Conservation (phyloP, 2,797 vertebrate species). For the Botia almorhae region DNA sequence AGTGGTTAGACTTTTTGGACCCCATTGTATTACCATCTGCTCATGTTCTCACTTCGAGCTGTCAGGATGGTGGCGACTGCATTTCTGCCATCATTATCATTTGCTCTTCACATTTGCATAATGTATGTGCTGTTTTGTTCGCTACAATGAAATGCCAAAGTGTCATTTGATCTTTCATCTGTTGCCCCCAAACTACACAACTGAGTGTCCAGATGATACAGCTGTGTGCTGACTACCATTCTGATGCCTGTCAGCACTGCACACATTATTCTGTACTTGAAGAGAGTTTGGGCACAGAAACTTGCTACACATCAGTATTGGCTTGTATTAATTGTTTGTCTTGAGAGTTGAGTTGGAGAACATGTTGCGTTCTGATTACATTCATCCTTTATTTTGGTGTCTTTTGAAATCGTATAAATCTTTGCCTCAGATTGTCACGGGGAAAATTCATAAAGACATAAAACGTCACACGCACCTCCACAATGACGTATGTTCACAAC, state of each 20-base stretch:
- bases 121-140: not conserved
- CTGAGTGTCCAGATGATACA: constrained; percentile 39
- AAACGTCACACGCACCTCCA: not conserved
- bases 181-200: constrained; percentile 2
- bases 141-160: constrained; percentile 14
- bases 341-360: not conserved
- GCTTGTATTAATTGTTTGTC: not conserved
- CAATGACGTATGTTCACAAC: not conserved
- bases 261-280: constrained; percentile 9
- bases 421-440: not conserved
- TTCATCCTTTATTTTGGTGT: not conserved
- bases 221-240: constrained; percentile 25
- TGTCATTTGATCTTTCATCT: constrained; percentile 15
- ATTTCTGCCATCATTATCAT: constrained; percentile 26
- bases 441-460: not conserved
- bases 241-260: constrained; percentile 26
- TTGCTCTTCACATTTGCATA: constrained; percentile 2
- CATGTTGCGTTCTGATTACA: not conserved
- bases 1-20: not conserved
- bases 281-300: not conserved
- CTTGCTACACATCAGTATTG: not conserved
- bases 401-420: not conserved
- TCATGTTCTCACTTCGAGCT: not conserved
- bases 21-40: not conserved
- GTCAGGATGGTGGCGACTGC: not conserved